Percentiles rank a stretch among this genome's conserved stretches.
Conservation (phyloP, 2,113 vertebrate species). For the Pyxicephalus adspersus region DNA sequence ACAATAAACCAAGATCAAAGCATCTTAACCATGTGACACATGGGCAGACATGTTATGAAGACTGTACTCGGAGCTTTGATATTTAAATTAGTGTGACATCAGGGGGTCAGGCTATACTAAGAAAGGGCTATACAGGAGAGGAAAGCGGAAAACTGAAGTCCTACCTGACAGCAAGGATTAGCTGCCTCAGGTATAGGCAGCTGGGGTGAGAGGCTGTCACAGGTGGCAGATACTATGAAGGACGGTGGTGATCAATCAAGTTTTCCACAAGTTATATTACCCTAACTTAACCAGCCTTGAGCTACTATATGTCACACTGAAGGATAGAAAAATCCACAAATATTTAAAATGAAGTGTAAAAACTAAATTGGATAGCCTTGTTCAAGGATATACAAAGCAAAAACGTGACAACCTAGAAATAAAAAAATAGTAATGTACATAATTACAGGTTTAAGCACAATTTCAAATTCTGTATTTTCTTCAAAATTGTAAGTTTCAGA, state of each 20-base stretch:
- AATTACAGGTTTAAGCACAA: no score
- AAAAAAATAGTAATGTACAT: no score
- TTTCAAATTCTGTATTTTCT: no score
- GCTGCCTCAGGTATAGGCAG: constrained; percentile 48
- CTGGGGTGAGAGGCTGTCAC: constrained; percentile 46
- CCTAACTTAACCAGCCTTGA: constrained; percentile 29
- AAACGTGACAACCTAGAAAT: no score
- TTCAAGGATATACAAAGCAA: no score
- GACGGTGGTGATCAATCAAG: constrained; percentile 52
- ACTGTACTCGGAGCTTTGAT: constrained; percentile 45
- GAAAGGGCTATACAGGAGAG: constrained; percentile 15
- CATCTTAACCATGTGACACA: neutral
- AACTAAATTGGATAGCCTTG: no score
- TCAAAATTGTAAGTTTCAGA: no score
- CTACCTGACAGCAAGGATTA: constrained; percentile 26
- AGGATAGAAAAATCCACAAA: neutral
- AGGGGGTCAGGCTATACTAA: constrained; percentile 22
- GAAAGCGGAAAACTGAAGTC: constrained; percentile 13
- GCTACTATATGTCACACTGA: constrained; percentile 3
- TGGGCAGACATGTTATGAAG: constrained; percentile 9
- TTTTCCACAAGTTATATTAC: constrained; percentile 30
- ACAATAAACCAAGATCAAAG: constrained; percentile 27
- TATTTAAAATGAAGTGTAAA: no score
- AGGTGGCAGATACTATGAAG: constrained; percentile 49
- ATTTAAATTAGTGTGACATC: constrained; percentile 37